Conservation (phyloP, 2,797 vertebrate genomes). For the Lutjanus argentimaculatus region DNA sequence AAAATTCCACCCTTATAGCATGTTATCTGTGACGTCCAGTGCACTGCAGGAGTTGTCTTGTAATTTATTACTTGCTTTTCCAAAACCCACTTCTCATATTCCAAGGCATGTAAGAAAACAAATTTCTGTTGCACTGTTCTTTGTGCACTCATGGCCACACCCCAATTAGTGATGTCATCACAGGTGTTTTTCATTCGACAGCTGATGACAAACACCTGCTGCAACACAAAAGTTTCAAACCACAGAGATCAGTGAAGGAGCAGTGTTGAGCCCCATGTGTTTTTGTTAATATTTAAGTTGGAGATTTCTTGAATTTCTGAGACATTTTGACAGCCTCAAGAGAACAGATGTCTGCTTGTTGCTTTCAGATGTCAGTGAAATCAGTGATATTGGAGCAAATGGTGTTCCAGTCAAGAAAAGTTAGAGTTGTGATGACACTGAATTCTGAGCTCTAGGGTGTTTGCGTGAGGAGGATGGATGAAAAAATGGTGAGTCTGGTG, state of each 20-base stretch:
- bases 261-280: not conserved
- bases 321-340: not conserved
- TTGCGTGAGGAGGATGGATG: not conserved
- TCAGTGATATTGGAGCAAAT: conserved; percentile 1
- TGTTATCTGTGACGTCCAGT: conserved; percentile 13
- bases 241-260: not conserved
- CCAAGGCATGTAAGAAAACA: not conserved
- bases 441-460: not conserved
- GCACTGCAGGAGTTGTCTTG: not conserved
- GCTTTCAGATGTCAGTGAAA: not conserved
- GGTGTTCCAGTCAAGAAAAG: not conserved
- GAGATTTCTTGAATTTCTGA: not conserved
- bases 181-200: conserved; percentile 8
- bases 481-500: not conserved
- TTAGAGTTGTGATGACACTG: not conserved
- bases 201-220: not conserved
- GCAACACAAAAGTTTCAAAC: not conserved
- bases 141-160: not conserved
- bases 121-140: not conserved
- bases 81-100: not conserved
- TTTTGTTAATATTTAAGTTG: not conserved
- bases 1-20: not conserved
- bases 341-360: not conserved
- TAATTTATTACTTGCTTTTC: not conserved
- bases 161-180: not conserved